Conservation (phyloP, 2,797 vertebrate species). For the Lutjanus argentimaculatus region DNA sequence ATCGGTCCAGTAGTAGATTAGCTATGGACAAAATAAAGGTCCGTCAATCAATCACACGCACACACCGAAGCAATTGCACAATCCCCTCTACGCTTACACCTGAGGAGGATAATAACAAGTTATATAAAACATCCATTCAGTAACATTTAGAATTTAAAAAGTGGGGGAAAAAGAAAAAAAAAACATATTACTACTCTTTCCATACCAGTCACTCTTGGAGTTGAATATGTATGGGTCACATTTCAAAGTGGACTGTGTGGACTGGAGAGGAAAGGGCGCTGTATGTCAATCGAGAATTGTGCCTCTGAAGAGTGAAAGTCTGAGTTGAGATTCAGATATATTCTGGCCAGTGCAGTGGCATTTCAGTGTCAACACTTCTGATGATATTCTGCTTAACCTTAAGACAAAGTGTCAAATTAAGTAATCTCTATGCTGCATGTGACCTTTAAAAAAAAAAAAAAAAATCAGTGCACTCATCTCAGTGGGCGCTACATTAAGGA, state of each 20-base stretch:
- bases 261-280: slow-evolving; percentile 30
- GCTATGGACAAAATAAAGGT: no score
- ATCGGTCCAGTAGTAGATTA: no score
- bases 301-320: slow-evolving; percentile 28
- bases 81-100: no score
- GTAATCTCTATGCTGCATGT: slow-evolving; percentile 41
- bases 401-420: slow-evolving; percentile 70
- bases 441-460: slow-evolving; percentile 59
- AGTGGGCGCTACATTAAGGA: slow-evolving; percentile 21
- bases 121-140: slow-evolving; percentile 9
- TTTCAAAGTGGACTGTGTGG: slow-evolving; percentile 3
- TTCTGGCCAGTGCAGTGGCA: slow-evolving; percentile 62
- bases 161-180: background rate
- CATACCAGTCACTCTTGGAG: background rate
- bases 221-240: slow-evolving; percentile 9
- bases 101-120: background rate
- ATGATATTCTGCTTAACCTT: slow-evolving; percentile 62
- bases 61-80: no score
- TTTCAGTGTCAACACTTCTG: slow-evolving; percentile 69
- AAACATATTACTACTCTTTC: background rate
- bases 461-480: slow-evolving; percentile 41
- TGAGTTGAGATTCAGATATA: slow-evolving; percentile 52
- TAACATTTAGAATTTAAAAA: background rate
- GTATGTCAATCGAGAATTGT: background rate
- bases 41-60: no score